These are phyloP conservation scores for Acanthosepion pharaonis DNA, from an alignment of 2,888 invertebrate genomes.

Conservation along the genomic window DNA sequence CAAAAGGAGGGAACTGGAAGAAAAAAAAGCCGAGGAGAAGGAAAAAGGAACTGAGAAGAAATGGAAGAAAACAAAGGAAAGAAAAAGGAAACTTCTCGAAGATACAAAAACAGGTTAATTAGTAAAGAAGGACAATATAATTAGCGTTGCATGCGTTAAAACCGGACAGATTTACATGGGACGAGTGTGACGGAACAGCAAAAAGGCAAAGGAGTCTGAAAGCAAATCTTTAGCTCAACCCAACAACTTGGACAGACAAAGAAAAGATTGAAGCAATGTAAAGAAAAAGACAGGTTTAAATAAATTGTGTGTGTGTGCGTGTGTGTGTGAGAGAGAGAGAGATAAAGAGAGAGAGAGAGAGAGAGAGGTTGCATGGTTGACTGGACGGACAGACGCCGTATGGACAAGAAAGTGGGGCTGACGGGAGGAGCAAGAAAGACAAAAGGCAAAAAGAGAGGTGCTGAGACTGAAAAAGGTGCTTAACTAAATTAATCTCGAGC, in stretches of 20 bases:
- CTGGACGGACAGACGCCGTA: neutral
- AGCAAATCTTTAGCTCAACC: neutral
- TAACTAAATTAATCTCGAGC: slow-evolving; percentile 35
- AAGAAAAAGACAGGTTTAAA: neutral
- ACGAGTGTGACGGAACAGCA: neutral
- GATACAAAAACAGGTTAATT: neutral
- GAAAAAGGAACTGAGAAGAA: neutral
- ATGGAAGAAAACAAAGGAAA: neutral
- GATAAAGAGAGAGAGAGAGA: neutral
- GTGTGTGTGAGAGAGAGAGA: neutral
- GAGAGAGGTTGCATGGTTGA: neutral
- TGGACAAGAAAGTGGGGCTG: neutral
- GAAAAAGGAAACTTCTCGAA: neutral
- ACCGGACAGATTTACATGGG: neutral
- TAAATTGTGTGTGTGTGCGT: neutral
- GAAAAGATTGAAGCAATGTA: neutral
- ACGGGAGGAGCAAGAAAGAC: neutral
- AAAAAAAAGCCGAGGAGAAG: neutral
- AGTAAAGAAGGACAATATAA: neutral
- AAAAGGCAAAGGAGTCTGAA: neutral
- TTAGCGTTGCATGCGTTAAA: neutral
- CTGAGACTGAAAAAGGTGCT: neutral
- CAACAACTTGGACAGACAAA: neutral
- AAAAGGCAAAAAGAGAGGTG: neutral
- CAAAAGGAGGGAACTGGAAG: no score